Evolutionary conservation across 1,140 invertebrate genomes (phyloP), one percentile per base, ranked within the genome.

Genomic region (Sycophila sp.): DNA sequence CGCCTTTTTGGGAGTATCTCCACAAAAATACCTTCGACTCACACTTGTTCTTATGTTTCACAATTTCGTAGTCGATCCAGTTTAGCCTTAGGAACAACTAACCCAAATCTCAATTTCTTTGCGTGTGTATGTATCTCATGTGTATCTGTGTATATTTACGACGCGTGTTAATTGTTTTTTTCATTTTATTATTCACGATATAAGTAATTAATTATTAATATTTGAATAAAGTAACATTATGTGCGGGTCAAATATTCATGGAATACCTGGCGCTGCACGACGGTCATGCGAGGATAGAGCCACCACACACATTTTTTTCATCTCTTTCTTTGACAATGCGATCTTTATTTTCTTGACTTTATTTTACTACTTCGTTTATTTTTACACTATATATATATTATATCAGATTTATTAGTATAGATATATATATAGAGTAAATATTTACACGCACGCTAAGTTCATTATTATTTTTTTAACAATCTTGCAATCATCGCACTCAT

Each of bases 21-120:
- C 66, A 30, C 34, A 51, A 51, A 68, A 55, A 32, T 51, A 40
- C 34, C 34, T 19, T 63, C 45, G 59, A 55, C 49, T 63, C 67
- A 47, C 49, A 17, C 19, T 26, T 45, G 36, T 62, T 63, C 40
- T 49, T 63, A 70, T 71, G 73, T 59, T 56, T 63, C 8, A 19
- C 34, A 34, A 63, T 45, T 56, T 63, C 26, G 62, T 63, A 76
- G 73, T 79, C 75, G 70, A 79, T 81, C 75, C 79, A 76, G 67
- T 80, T 79, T 82, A 77, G 77, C 78, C 80, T 83, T 82, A 84
- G 82, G 82, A 85, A 85, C 82, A 84, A 82, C 81, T 80, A 83
- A 85, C 81, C n/a, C 83, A 81, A 84, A 82, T 83, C 76, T 80
- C 73, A 76, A 77, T 73, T 74, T 73, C 13, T 42, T 68, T 69